A percentile compares a stretch with the other conserved stretches of the same genome.
These are phyloP conservation scores for Anolis sagrei DNA, from an alignment of 2,113 vertebrate species.

Conservation along the genomic window DNA sequence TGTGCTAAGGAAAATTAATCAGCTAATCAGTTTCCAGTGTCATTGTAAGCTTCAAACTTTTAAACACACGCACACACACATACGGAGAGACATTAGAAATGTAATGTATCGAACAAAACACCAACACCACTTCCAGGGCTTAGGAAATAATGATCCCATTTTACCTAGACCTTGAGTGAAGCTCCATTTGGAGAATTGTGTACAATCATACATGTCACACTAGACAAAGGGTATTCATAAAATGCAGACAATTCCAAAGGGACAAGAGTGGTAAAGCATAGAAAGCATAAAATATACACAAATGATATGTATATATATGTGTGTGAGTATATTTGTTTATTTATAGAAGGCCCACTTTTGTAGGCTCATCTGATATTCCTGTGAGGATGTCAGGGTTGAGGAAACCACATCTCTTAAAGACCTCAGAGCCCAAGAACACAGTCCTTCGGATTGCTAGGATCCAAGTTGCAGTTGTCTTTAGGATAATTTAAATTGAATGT, in stretches of 20 bases:
- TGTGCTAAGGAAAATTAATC: conserved; percentile 73
- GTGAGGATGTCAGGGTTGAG: too few relatives aligned
- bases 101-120: conserved; percentile 7
- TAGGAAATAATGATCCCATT: background rate
- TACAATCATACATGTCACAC: background rate
- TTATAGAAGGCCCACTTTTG: too few relatives aligned
- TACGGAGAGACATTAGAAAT: background rate
- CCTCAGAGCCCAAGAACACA: too few relatives aligned
- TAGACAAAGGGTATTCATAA: background rate
- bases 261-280: background rate
- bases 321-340: too few relatives aligned
- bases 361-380: too few relatives aligned
- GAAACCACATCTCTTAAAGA: too few relatives aligned
- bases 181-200: background rate
- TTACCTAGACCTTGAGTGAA: background rate
- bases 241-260: background rate
- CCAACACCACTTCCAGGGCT: conserved; percentile 5
- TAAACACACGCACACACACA: background rate
- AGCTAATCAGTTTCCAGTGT: conserved; percentile 64
- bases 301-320: too few relatives aligned
- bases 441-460: too few relatives aligned
- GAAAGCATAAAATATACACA: background rate
- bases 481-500: too few relatives aligned
- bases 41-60: conserved; percentile 56
- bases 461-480: too few relatives aligned